A percentile compares a stretch with the other conserved stretches of the same genome.
phyloP scores from a whole-genome alignment of 2,797 vertebrate species.

The Tolypeutes matacus region DNA sequence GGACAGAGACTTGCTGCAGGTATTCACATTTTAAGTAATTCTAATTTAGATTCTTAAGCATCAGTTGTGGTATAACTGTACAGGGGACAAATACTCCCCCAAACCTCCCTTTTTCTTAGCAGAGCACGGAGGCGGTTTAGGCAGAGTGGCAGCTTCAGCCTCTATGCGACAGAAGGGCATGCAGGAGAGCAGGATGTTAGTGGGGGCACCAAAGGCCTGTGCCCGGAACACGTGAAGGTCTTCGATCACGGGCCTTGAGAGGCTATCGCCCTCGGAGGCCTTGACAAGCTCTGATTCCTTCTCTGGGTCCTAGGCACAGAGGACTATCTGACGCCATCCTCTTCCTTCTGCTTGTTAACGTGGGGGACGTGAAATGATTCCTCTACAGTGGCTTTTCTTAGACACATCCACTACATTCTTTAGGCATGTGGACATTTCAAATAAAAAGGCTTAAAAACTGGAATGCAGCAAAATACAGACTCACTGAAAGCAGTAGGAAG shows the following conservation, averaged over 20 bases:
- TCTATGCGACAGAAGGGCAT: slow-evolving; percentile 69
- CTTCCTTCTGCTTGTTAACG: slow-evolving; percentile 62
- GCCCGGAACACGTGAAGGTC: slow-evolving; percentile 84
- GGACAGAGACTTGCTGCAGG: neutral
- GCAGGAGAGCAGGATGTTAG: slow-evolving; percentile 70
- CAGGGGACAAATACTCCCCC: neutral
- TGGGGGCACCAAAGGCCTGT: slow-evolving; percentile 44
- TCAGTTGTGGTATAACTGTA: neutral
- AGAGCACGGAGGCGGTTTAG: neutral
- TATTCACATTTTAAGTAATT: neutral
- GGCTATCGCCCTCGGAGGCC: slow-evolving; percentile 76
- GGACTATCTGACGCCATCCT: slow-evolving; percentile 62
- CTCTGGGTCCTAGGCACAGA: neutral
- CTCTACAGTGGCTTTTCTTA: slow-evolving; percentile 69
- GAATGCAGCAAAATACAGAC: neutral
- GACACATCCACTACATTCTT: slow-evolving; percentile 25
- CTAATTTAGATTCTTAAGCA: slow-evolving; percentile 50
- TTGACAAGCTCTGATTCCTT: slow-evolving; percentile 55
- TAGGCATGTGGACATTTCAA: neutral
- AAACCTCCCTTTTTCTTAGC: neutral
- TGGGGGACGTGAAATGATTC: neutral
- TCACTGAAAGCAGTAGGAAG: neutral
- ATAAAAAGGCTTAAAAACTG: slow-evolving; percentile 61
- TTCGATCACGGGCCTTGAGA: slow-evolving; percentile 81
- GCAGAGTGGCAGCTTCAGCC: slow-evolving; percentile 68